Evolutionary conservation across 2,888 invertebrate species (phyloP), one percentile per base, ranked within the genome.

Genomic region (Scaptomyza tumidula): DNA sequence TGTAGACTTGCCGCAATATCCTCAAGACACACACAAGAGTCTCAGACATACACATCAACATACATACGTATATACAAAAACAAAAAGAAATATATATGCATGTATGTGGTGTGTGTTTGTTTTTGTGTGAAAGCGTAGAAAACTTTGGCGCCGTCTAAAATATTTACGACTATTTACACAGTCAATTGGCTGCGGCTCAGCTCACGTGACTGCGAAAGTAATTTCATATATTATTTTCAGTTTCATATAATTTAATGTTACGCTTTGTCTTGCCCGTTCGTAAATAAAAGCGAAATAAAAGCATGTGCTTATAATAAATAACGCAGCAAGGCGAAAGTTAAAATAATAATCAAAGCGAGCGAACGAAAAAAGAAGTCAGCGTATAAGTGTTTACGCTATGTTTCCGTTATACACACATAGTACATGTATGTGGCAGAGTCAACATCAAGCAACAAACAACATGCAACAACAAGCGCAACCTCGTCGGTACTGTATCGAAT

Each of bases 101-200:
- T 37, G n/a, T 41, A 24, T 41, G 33, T 44, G n/a, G 14, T 44
- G 27, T 19, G 16, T 45, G 14, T 37, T 13, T 55, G 31, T 59
- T 29, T 33, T 16, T 53, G 10, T 54, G 37, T 31, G 11, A 14
- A 45, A 60, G 29, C 46, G 61, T 43, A 53, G 37, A 16, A 71
- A 81, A 70, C 67, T 80, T 79, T 76, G 72, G 77, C 71, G 72
- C 49, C 77, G 43, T 54, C 59, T 75, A 31, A 80, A 86, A 73
- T 86, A 80, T 86, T 82, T 80, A 80, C 73, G 76, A 82, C 77
- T 73, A 63, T 81, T 83, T 83, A 80, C 84, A 71, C 84, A 82
- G 80, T 52, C 81, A 71, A 78, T 82, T 86, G 84, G 63, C 71
- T 57, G 65, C 55, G 16, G 14, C 31, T 33, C 11, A 27, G 14